Percentiles rank a stretch among this genome's conserved stretches.
phyloP scores from a whole-genome alignment of 2,888 invertebrate genomes.

The Caenorhabditis afra region DNA sequence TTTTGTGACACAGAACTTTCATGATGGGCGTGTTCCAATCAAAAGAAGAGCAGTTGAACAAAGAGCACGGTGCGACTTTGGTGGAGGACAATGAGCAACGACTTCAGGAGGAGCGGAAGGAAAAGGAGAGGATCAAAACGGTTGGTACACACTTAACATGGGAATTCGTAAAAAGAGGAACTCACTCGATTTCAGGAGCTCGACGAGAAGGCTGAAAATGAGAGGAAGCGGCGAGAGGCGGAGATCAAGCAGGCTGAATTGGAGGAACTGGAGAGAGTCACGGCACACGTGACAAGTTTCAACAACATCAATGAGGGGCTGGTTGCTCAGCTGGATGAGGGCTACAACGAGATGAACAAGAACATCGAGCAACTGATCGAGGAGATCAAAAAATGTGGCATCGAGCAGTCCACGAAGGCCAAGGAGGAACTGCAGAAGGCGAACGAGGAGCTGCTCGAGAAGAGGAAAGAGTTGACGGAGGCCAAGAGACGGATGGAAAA shows the following conservation, averaged over 20 bases:
- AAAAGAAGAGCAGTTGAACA: too few relatives aligned
- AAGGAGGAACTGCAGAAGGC: conserved; percentile 1
- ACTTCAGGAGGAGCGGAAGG: background rate
- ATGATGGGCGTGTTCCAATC: too few relatives aligned
- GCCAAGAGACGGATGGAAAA: background rate
- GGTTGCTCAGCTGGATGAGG: background rate
- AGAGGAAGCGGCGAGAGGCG: background rate
- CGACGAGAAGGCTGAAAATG: background rate
- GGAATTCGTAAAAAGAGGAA: too few relatives aligned
- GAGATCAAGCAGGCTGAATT: background rate
- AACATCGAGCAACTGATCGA: background rate
- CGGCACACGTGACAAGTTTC: background rate
- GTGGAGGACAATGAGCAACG: background rate
- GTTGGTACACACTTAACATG: too few relatives aligned
- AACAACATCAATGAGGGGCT: background rate
- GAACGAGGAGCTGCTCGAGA: background rate
- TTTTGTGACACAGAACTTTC: too few relatives aligned
- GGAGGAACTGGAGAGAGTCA: background rate
- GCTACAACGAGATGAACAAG: background rate
- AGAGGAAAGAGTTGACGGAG: background rate
- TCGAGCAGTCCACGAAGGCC: too few relatives aligned
- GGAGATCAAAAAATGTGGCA: background rate
- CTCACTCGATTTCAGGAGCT: conserved; percentile 20
- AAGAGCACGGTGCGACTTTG: too few relatives aligned
- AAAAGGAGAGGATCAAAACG: too few relatives aligned